A percentile compares a stretch with the other conserved stretches of the same genome.
These are phyloP conservation scores for Caenorhabditis elegans DNA, from an alignment of 1,140 invertebrate genomes.

Conservation along the genomic window DNA sequence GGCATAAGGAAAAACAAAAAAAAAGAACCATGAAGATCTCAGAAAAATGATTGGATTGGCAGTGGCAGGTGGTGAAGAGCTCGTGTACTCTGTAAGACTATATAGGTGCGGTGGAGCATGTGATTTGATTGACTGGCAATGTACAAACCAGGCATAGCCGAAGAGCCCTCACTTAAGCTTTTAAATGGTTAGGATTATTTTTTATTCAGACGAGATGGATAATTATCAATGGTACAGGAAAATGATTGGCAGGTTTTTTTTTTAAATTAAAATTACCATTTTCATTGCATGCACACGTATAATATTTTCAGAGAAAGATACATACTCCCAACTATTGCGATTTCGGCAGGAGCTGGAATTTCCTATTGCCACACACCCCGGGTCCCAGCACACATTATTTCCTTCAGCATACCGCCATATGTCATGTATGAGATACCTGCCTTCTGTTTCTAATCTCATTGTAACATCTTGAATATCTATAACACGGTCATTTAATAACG, in stretches of 20 bases:
- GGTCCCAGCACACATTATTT: too few species aligned
- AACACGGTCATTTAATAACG: background rate
- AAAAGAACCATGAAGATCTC: background rate
- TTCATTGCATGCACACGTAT: too few species aligned
- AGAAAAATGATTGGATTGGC: background rate
- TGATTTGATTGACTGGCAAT: constrained; percentile 27
- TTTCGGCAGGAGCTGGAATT: too few species aligned
- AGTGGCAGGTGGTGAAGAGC: constrained; percentile 2
- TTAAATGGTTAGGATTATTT: background rate
- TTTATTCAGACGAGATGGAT: background rate
- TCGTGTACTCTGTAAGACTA: background rate
- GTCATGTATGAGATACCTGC: background rate
- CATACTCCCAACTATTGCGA: too few species aligned
- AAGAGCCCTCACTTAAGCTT: constrained; percentile 11
- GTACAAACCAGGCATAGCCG: background rate
- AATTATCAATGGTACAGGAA: background rate
- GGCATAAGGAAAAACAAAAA: background rate
- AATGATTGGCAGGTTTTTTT: too few species aligned
- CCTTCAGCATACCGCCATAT: background rate
- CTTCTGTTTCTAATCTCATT: background rate
- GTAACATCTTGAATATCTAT: background rate
- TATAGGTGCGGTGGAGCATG: background rate
- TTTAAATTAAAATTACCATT: too few species aligned
- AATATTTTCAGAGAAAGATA: too few species aligned
- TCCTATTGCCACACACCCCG: too few species aligned